Evolutionary conservation across 2,888 invertebrate genomes (phyloP).

Genomic region (Andrena minutula): DNA sequence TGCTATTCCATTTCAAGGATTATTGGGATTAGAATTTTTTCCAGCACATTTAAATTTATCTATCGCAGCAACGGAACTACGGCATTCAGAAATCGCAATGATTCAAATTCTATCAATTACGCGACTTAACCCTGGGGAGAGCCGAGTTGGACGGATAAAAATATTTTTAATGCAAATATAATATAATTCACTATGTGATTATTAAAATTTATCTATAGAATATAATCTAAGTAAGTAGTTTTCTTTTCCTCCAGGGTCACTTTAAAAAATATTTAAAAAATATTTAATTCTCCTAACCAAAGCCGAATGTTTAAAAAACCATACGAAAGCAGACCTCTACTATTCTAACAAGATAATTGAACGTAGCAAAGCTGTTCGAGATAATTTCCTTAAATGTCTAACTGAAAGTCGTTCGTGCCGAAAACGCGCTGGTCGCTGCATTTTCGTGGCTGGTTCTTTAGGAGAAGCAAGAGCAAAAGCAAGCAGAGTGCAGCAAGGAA

Average conservation of each 20-base stretch:
- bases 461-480: not conserved
- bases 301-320: not conserved
- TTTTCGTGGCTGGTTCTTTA: slow-evolving; percentile 18
- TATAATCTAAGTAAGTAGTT: too few species aligned
- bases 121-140: too few species aligned
- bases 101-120: too few species aligned
- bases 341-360: slow-evolving; percentile 9
- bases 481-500: slow-evolving; percentile 7
- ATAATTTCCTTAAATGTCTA: slow-evolving; percentile 24
- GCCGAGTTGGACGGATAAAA: too few species aligned
- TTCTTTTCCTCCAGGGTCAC: too few species aligned
- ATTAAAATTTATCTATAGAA: too few species aligned
- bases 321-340: not conserved
- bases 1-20: slow-evolving; percentile 5
- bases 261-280: too few species aligned
- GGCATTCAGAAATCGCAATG: too few species aligned
- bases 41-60: not conserved
- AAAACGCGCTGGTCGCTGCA: slow-evolving; percentile 18
- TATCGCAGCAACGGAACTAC: too few species aligned
- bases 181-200: too few species aligned
- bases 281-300: not conserved
- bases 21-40: not conserved
- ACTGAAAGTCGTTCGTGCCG: slow-evolving; percentile 3
- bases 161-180: too few species aligned
- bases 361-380: not conserved